Base-by-base conservation (phyloP, 2,888 invertebrate genomes). In the Ennomos erosarius region DNA sequence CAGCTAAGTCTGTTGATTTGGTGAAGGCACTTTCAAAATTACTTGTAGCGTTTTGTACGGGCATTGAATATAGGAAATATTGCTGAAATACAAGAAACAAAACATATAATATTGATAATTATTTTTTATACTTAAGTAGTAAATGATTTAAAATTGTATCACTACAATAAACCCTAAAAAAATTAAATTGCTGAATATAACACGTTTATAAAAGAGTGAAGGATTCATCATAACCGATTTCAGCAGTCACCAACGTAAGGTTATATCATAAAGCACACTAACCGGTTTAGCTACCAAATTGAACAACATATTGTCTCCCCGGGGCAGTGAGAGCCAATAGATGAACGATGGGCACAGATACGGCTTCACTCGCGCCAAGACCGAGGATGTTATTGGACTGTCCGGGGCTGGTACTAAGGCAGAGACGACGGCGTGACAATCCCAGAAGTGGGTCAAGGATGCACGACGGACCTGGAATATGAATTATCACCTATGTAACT, bases 211-310 rank as follows among this genome's bases (percentile, higher is more conserved):
- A 16, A 3, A 6, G 6, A 26, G 26, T 26, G 26, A 26, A 26
- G 3, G 26, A 3, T 16, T 16, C 16, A n/a, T n/a, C 16, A 16
- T 16, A 2, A 16, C 16, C 16, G 3, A 16, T 16, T 16, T 16
- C 16, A 16, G 16, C 16, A 3, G 16, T 16, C 16, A 16, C 16
- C 16, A 16, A 16, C 16, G 16, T 16, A 16, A 16, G 16, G 16
- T 16, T 16, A n/a, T 16, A 16, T 16, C 16, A 16, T 6, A 26
- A 26, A 26, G 26, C 26, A 26, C 26, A 26, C 88, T 85, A 65
- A 93, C 93, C n/a, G 93, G 87, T 56, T 90, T 91, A 39, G 91
- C 75, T 12, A 92, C 75, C 0, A 92, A 44, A 67, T 93, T 87
- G 1, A 93, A 73, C 0, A 93, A 71, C 0, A 80, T 78, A 57